Conservation (phyloP, 2,888 invertebrate genomes). For the Apodemia duryi region DNA sequence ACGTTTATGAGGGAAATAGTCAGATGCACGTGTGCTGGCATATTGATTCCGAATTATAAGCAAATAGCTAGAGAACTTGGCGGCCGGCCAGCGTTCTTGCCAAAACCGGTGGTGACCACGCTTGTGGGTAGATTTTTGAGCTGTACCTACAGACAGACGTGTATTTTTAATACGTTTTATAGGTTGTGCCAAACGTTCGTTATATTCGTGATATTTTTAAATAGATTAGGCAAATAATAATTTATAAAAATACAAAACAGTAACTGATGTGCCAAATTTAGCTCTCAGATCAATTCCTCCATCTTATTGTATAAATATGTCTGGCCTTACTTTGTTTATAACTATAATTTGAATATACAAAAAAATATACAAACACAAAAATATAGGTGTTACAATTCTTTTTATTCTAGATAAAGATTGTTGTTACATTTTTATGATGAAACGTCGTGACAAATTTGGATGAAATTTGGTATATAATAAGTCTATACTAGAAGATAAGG, state of each 20-base stretch:
- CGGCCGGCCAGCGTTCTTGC: conserved; percentile 57
- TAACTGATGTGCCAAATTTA: too few relatives aligned
- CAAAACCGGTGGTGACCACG: conserved; percentile 48
- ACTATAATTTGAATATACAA: too few relatives aligned
- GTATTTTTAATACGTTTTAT: conserved; percentile 15
- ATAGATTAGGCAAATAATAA: conserved; percentile 6
- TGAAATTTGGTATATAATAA: too few relatives aligned
- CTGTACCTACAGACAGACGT: not conserved
- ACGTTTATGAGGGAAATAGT: conserved; percentile 42
- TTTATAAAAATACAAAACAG: not conserved
- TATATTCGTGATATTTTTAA: not conserved
- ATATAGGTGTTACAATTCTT: too few relatives aligned
- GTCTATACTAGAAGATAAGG: too few relatives aligned
- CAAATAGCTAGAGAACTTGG: conserved; percentile 64
- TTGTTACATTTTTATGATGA: too few relatives aligned
- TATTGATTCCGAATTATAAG: conserved; percentile 77
- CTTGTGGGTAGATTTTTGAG: conserved; percentile 15
- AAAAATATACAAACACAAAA: too few relatives aligned
- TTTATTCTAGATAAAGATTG: too few relatives aligned
- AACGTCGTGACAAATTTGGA: too few relatives aligned
- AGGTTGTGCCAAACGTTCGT: not conserved
- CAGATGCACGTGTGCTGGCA: conserved; percentile 61
- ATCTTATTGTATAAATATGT: too few relatives aligned
- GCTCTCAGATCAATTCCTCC: too few relatives aligned
- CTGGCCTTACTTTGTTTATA: too few relatives aligned